phyloP scores from a whole-genome alignment of 2,888 invertebrate species.

The Drosophila merina region DNA sequence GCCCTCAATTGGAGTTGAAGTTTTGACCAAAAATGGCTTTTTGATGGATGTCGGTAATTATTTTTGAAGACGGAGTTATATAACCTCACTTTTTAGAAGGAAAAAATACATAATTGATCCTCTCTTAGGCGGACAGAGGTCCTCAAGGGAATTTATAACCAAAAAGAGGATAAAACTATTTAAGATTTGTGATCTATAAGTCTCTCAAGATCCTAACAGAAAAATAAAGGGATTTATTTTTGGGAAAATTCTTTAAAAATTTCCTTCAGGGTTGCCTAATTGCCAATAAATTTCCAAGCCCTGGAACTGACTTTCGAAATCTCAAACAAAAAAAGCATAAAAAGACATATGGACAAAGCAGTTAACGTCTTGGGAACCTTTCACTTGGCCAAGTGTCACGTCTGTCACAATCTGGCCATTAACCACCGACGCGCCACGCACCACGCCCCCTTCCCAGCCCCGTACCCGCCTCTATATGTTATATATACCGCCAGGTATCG shows the following conservation, averaged over 20 bases:
- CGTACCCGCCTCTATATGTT: slow-evolving; percentile 1
- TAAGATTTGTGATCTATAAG: too few relatives aligned
- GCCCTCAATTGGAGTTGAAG: slow-evolving; percentile 17
- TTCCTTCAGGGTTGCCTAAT: background rate
- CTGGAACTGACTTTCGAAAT: background rate
- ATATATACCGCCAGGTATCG: slow-evolving; percentile 20
- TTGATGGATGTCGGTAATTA: slow-evolving; percentile 4
- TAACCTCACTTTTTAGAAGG: background rate
- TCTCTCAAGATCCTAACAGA: too few relatives aligned
- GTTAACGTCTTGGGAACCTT: slow-evolving; percentile 21
- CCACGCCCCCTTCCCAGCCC: background rate
- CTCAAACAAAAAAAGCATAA: background rate
- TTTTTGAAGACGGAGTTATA: background rate
- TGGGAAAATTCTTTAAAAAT: background rate
- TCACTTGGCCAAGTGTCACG: slow-evolving; percentile 47
- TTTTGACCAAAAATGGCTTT: slow-evolving; percentile 5
- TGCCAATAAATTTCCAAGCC: background rate
- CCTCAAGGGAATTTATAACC: background rate
- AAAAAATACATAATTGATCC: background rate
- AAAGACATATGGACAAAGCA: slow-evolving; percentile 3
- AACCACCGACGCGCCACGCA: slow-evolving; percentile 16
- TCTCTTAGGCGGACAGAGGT: background rate
- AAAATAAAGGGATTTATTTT: background rate
- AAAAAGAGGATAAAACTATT: too few relatives aligned
- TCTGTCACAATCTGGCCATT: slow-evolving; percentile 34